These are phyloP conservation scores for Eubasilissa regina DNA, from an alignment of 1,140 invertebrate genomes.

Conservation along the genomic window DNA sequence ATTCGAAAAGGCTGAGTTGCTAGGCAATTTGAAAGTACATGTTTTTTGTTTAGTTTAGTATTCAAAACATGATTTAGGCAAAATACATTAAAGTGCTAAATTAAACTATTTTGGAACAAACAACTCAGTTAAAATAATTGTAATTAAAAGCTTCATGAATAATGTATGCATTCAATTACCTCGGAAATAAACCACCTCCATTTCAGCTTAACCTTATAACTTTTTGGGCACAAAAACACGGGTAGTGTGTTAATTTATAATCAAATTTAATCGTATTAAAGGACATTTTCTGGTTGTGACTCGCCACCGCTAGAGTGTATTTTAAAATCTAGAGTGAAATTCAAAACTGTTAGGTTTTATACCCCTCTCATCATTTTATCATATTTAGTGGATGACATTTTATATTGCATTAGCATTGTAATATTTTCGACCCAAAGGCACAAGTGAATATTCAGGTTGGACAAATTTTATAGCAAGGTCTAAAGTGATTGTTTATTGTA, in stretches of 20 bases:
- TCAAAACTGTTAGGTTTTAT: no score
- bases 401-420: no score
- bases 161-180: conserved; percentile 20
- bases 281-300: conserved; percentile 32
- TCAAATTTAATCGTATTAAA: conserved; percentile 42
- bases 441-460: no score
- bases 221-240: conserved; percentile 37
- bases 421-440: no score
- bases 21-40: no score
- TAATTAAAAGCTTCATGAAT: conserved; percentile 37
- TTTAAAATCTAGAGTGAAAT: background rate
- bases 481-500: no score
- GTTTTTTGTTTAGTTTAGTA: background rate
- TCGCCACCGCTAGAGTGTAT: background rate
- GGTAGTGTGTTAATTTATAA: conserved; percentile 37
- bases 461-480: no score
- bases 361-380: no score
- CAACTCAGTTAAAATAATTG: conserved; percentile 2
- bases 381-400: no score
- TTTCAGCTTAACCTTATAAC: conserved; percentile 25
- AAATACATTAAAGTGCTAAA: background rate
- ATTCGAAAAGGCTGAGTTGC: no score
- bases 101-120: background rate
- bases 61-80: background rate
- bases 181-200: conserved; percentile 1